Percentiles rank a stretch among this genome's conserved stretches.
These are phyloP conservation scores for Allobates femoralis DNA, from an alignment of 2,797 vertebrate genomes.

Conservation along the genomic window DNA sequence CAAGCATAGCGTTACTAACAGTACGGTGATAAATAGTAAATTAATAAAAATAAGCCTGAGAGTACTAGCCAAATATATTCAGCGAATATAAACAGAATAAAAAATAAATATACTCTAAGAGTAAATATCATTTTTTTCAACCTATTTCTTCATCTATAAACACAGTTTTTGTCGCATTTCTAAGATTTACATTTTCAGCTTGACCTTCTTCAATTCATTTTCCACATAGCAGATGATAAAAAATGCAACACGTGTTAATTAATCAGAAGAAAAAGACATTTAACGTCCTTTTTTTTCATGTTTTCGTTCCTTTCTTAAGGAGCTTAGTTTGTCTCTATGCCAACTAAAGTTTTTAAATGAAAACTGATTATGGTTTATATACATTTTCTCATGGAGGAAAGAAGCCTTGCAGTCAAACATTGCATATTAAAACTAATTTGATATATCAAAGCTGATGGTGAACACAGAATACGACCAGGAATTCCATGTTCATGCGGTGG, in stretches of 20 bases:
- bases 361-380: conserved; percentile 40
- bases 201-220: background rate
- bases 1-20: too few species aligned
- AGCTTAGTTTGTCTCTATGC: conserved; percentile 17
- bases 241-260: conserved; percentile 20
- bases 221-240: background rate
- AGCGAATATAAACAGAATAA: background rate
- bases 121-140: background rate
- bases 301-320: background rate
- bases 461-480: conserved; percentile 51
- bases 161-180: background rate
- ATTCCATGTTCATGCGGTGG: conserved; percentile 58
- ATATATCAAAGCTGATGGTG: conserved; percentile 18
- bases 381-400: conserved; percentile 39
- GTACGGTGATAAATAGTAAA: too few species aligned
- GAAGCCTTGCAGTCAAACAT: conserved; percentile 52
- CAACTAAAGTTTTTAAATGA: conserved; percentile 16
- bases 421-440: conserved; percentile 53
- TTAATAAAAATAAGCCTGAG: background rate
- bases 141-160: background rate
- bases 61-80: background rate
- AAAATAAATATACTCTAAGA: background rate
- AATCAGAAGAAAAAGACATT: background rate
- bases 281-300: background rate
- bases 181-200: background rate